Evolutionary conservation across 2,113 vertebrate species (phyloP).

Genomic region (Ifrita kowaldi): DNA sequence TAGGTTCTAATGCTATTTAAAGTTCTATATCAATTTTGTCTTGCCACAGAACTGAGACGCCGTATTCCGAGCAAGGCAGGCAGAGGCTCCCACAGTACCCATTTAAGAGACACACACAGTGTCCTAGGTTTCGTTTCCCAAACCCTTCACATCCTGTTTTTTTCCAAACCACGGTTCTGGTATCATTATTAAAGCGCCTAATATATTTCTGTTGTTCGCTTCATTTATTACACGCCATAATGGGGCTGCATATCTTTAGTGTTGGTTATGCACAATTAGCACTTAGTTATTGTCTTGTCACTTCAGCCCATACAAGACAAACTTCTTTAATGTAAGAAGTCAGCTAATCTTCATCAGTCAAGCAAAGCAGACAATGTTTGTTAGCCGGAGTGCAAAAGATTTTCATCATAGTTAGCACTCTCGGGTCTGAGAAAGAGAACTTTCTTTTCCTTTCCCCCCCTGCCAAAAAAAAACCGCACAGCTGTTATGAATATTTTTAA

Average conservation of each 20-base stretch:
- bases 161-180: constrained; percentile 50
- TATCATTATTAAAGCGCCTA: constrained; percentile 73
- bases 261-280: constrained; percentile 91
- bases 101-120: constrained; percentile 44
- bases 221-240: constrained; percentile 76
- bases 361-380: constrained; percentile 73
- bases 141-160: constrained; percentile 57
- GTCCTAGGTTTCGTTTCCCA: constrained; percentile 62
- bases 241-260: constrained; percentile 74
- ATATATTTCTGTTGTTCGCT: constrained; percentile 74
- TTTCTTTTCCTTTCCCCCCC: background rate
- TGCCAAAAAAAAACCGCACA: background rate
- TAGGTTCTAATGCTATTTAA: constrained; percentile 74
- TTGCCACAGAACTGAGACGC: constrained; percentile 64
- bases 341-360: constrained; percentile 87
- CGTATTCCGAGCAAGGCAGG: constrained; percentile 42
- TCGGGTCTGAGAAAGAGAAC: background rate
- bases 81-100: constrained; percentile 7
- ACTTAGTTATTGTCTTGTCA: constrained; percentile 89
- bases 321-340: constrained; percentile 84
- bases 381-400: constrained; percentile 72
- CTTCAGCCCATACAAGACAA: constrained; percentile 81
- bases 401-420: constrained; percentile 72
- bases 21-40: constrained; percentile 74
- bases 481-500: background rate